phyloP scores from a whole-genome alignment of 2,888 invertebrate genomes.

The Agrotis clavis region DNA sequence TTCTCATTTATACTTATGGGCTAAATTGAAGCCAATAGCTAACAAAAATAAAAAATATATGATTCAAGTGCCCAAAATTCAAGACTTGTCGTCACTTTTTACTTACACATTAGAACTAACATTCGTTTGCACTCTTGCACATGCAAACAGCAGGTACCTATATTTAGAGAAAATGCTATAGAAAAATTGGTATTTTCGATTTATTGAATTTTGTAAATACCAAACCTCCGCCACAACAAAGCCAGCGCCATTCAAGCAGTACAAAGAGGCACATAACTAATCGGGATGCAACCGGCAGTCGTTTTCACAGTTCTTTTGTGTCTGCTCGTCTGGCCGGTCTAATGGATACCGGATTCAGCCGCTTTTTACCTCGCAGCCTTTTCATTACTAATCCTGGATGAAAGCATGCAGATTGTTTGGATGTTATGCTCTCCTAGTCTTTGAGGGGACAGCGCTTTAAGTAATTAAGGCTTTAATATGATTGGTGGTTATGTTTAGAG shows the following conservation, averaged over 20 bases:
- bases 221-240: neutral
- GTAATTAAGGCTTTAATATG: constrained; percentile 39
- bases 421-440: constrained; percentile 47
- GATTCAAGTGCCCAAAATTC: too few species aligned
- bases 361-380: constrained; percentile 65
- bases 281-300: constrained; percentile 65
- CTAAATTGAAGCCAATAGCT: too few species aligned
- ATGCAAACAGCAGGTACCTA: neutral
- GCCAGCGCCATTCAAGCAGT: constrained; percentile 14
- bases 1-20: too few species aligned
- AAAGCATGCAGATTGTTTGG: constrained; percentile 54
- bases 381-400: constrained; percentile 66
- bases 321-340: constrained; percentile 73
- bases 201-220: constrained; percentile 2
- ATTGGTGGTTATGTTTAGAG: neutral
- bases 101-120: neutral
- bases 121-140: neutral
- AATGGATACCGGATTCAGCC: constrained; percentile 68
- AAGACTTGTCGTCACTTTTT: too few species aligned
- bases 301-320: constrained; percentile 78
- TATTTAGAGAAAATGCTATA: too few species aligned
- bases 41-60: constrained; percentile 1
- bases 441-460: constrained; percentile 34
- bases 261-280: constrained; percentile 61
- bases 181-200: neutral